Base-by-base conservation (phyloP, 2,797 vertebrate genomes). In the Peromyscus attwateri region DNA sequence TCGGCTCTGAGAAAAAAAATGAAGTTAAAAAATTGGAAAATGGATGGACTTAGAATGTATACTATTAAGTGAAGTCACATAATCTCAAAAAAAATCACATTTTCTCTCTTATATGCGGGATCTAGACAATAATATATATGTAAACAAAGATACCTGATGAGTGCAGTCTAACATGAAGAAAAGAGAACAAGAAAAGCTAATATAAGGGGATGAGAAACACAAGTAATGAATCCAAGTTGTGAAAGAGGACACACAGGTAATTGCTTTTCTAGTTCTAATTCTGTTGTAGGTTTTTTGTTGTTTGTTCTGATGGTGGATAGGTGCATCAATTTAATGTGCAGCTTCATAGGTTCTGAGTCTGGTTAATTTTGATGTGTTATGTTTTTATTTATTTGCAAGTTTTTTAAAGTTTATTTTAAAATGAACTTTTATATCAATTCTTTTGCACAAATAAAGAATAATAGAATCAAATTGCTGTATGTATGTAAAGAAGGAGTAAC, bases 401-500 rank as follows among this genome's bases (percentile, higher is more conserved):
- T 84, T 84, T 64, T 34, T 31, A 66, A 84, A 66, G 82, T 66
- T 66, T 66, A 84, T 46, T 84, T 84, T 52, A 23, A 66, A 46
- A 66, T 46, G 14, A 66, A 19, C 62, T 84, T 84, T 84, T 84
- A 66, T 34, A 66, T 46, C 19, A 84, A 49, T n/a, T 57, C 89
- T 43, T 89, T 87, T 90, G 89, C 31, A 75, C 17, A 80, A 95
- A 81, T 16, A 79, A 90, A 95, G 83, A 57, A 89, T 29, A 89
- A 62, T 3, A 71, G 71, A 80, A 21, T 57, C n/a, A 49, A 94
- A 83, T 0, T 43, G 55, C 62, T 83, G 1, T 11, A 71, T 40
- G 29, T 25, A 43, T 29, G 43, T 34, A 21, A 73, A 91, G 81
- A 92, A 89, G 21, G 31, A 82, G 6, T 34, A 93, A 90, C n/a